Base-by-base conservation (phyloP, 2,113 vertebrate species). In the Tiliqua scincoides region DNA sequence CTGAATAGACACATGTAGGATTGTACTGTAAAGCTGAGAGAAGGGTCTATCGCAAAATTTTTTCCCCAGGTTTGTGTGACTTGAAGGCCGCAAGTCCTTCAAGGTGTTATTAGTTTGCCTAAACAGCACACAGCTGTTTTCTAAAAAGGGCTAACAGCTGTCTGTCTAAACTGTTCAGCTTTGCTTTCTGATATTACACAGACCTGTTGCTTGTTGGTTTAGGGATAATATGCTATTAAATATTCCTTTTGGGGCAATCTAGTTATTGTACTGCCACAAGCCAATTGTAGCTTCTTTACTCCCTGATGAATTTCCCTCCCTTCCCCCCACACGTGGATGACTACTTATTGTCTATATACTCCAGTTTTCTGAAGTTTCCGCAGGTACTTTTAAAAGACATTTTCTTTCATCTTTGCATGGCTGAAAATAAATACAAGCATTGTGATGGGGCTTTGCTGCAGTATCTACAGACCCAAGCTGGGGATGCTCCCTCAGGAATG, bases 61-160 rank as follows among this genome's bases (percentile, higher is more conserved):
- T 48, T 48, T 48, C 43, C 43, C 8, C 1, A 25, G 62, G 3
- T n/a, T n/a, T 68, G 35, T n/a, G 35, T n/a, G 37, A 54, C 35
- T 15, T 14, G 14, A 35, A 18, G 37, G 25, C 30, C 52, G 61
- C 52, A 40, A 32, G 35, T 37, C 48, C 40, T 73, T 72, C 12
- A 89, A 83, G 93, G 91, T 74, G 59, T 70, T 90, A 76, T 37
- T 85, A 88, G 57, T 59, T 93, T 86, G 65, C 63, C 87, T 93
- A 90, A 89, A 86, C 59, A 27, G 37, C 61, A 12, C 48, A 35
- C 43, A 75, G 37, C 61, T 84, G 23, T 65, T 84, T 91, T 85
- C 75, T 87, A 62, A 91, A 82, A 85, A 70, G 59, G 88, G 4
- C 14, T 59, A 37, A 52, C 77, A 87, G 62, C 79, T 91, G 88